Evolutionary conservation across 2,113 vertebrate species (phyloP), one percentile per base, ranked within the genome.

Genomic region (Oncorhynchus mykiss): DNA sequence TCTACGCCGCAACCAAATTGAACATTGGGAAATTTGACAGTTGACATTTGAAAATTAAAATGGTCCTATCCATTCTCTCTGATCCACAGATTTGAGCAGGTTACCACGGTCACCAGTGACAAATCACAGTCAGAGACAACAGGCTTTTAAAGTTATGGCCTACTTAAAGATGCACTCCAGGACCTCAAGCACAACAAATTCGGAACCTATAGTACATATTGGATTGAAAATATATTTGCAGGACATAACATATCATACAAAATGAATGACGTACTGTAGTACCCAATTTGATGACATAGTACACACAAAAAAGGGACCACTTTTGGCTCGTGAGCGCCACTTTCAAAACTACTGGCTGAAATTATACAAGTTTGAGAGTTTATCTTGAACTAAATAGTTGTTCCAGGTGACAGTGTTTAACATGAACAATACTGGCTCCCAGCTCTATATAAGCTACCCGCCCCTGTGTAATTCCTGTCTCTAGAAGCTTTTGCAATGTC

Each of bases 21-120:
- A 92, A 92, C 90, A 84, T 70, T 22, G 72, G 71, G 73, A 87
- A 80, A 83, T 87, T 78, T 89, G 91, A 91, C 89, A 89, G 92
- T 88, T 92, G 91, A 92, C 91, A 93, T 93, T 93, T 91, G 76
- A 85, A 82, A 84, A 77, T 80, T 67, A 78, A 75, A 88, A 81
- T 65, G 77, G 72, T 74, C 70, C 80, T 76, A 85, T 87, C 73
- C 69, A 65, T 85, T 74, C 72, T 71, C 57, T 69, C 76, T 74
- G 68, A 74, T 7, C 11, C 71, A 74, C 71, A 54, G 45, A 1
- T 54, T 74, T 48, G 8, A 48, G 34, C 20, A 45, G 39, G 67
- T 22, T 48, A 34, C n/a, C 5, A 11, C 2, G 18, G 20, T 59
- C 3, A 66, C 34, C 5, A 1, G 14, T 11, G 77, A 86, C 83